Base-by-base conservation (phyloP, 2,888 invertebrate genomes). In the Limnephilus lunatus region DNA sequence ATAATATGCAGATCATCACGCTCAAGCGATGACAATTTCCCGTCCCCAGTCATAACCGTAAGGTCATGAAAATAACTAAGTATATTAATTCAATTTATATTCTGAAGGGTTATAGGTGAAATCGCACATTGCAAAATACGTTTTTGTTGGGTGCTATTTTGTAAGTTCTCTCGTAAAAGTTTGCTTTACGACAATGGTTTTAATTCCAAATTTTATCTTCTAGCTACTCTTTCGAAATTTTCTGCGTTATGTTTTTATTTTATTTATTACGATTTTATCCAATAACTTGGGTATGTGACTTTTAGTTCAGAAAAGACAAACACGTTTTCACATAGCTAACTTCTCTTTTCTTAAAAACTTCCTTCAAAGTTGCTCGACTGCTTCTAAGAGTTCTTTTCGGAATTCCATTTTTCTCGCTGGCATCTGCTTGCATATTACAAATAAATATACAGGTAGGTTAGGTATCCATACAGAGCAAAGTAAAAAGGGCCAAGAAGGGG, bases 91-190 rank as follows among this genome's bases (percentile, higher is more conserved):
- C 83, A 3, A 39, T 83, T 39, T 15, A 83, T 32, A 25, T 83
- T 83, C 39, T 83, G 39, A 83, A 83, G 68, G 68, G 83, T 83
- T 35, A 83, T 32, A 25, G 35, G 32, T 32, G 83, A 32, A 83
- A 83, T 83, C 9, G 35, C 83, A 1, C 7, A 1, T 19, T 83
- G 35, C 35, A 35, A 35, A 83, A 39, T 39, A 25, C 25, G 15
- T 19, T 83, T 83, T 19, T 53, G 19, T 19, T 31, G 35, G 32
- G 83, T 35, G 35, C 83, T 35, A 83, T 83, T 35, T 83, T 9
- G 35, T 35, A 39, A 68, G 53, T 68, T 68, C 25, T 53, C 4
- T 19, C 15, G 7, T 68, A 68, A 68, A 68, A 25, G 1, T 9
- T 68, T 68, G 25, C 68, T 68, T 25, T 68, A 68, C 25, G 25